Evolutionary conservation across 2,797 vertebrate species (phyloP), one percentile per base, ranked within the genome.

Genomic region (Syndactyla subalaris): DNA sequence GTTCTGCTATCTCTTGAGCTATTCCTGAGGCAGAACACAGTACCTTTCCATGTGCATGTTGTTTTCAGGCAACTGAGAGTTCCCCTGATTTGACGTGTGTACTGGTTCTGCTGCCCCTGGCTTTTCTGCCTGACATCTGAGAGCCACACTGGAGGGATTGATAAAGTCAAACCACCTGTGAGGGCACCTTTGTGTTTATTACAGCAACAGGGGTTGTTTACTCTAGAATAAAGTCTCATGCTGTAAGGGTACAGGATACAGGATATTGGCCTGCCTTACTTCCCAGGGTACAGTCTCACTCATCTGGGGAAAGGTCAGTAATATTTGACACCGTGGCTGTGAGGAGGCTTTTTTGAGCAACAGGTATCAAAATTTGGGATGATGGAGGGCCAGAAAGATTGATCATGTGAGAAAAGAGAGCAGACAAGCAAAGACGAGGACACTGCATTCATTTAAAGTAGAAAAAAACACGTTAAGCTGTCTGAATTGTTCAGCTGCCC

Each of bases 1-100:
- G 58, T 91, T 61, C n/a, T 89, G 26, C 87, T 96, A 86, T 61
- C 85, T 90, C 52, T 85, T 20, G 22, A 82, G 61, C 58, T 67
- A 1, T 70, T 92, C 66, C 73, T 87, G 83, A 73, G 73, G 63
- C 67, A 22, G 66, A 63, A 54, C 49, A n/a, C 38, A 39, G 34
- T 54, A 38, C 63, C 43, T 39, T 61, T 96, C 51, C 39, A 63
- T 38, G 46, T 46, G 22, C 2, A 1, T 27, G 17, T 4, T 90
- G 34, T 91, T 83, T 54, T 72, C 41, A n/a, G 67, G 75, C 36
- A 58, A 19, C 21, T 67, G 76, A 90, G 76, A 93, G 41, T 51
- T 89, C 39, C 45, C 9, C 58, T 85, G 66, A 55, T 74, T 68
- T 7, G 2, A 26, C 1, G 3, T 39, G 4, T 46, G 29, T 70